phyloP scores from a whole-genome alignment of 1,140 invertebrate species.

The Galleria mellonella region DNA sequence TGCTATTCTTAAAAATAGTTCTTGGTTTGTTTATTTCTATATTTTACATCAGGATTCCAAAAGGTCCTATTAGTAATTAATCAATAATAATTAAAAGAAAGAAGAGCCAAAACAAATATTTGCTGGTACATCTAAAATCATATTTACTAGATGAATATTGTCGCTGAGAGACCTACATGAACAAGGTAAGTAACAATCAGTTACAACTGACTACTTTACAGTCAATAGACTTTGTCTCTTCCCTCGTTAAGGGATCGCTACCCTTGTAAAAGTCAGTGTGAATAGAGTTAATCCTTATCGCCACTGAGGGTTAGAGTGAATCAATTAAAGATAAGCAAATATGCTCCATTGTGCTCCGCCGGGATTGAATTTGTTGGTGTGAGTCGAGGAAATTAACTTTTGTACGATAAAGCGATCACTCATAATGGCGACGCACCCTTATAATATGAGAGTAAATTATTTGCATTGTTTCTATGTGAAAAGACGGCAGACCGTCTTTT shows the following conservation, averaged over 20 bases:
- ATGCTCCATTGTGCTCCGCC: conserved; percentile 51
- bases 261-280: conserved; percentile 71
- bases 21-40: no score
- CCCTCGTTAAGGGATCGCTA: conserved; percentile 59
- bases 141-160: no score
- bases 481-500: no score
- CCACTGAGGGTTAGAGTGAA: conserved; percentile 60
- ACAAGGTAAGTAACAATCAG: no score
- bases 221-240: conserved; percentile 25
- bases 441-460: conserved; percentile 34
- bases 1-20: no score
- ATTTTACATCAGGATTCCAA: no score
- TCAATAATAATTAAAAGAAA: no score
- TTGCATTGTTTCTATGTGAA: conserved; percentile 19
- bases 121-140: no score
- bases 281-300: conserved; percentile 69
- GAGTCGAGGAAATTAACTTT: conserved; percentile 68
- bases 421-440: conserved; percentile 48
- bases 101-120: no score
- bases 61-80: no score
- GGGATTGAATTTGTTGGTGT: conserved; percentile 62
- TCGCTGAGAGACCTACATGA: no score
- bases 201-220: neutral
- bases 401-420: conserved; percentile 56
- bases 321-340: conserved; percentile 74